These are phyloP conservation scores for Psilanteris sp. DNA, from an alignment of 1,140 invertebrate genomes.

Conservation along the genomic window DNA sequence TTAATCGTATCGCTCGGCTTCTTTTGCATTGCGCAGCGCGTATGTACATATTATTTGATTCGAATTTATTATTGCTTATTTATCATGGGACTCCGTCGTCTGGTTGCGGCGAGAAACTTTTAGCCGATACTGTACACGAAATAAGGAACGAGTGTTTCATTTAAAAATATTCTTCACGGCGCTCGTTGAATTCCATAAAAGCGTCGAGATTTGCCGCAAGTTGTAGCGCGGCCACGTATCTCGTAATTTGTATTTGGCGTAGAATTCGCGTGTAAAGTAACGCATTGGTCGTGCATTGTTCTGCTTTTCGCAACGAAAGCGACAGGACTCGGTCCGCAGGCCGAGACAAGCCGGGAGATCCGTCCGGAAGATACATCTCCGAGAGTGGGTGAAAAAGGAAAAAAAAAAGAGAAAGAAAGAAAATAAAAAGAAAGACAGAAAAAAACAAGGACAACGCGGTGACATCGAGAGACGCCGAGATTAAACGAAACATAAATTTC, in stretches of 20 bases:
- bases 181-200: background rate
- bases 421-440: no score
- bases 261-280: conserved; percentile 42
- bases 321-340: conserved; percentile 24
- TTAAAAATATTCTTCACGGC: no score
- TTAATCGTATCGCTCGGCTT: no score
- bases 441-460: conserved; percentile 16
- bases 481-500: conserved; percentile 52
- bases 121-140: no score
- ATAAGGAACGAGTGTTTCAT: no score
- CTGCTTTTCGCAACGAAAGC: conserved; percentile 26
- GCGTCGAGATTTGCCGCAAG: conserved; percentile 5
- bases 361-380: conserved; percentile 36
- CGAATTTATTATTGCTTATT: no score
- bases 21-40: no score
- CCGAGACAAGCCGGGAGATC: conserved; percentile 20
- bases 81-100: no score
- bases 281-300: conserved; percentile 45
- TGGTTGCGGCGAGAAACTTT: no score
- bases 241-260: conserved; percentile 34
- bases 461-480: conserved; percentile 32
- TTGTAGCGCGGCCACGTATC: conserved; percentile 5
- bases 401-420: background rate
- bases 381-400: background rate
- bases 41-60: no score